Percentiles rank a stretch among this genome's conserved stretches.
These are phyloP conservation scores for Sturnus vulgaris DNA, from an alignment of 2,113 vertebrate genomes.

Conservation along the genomic window DNA sequence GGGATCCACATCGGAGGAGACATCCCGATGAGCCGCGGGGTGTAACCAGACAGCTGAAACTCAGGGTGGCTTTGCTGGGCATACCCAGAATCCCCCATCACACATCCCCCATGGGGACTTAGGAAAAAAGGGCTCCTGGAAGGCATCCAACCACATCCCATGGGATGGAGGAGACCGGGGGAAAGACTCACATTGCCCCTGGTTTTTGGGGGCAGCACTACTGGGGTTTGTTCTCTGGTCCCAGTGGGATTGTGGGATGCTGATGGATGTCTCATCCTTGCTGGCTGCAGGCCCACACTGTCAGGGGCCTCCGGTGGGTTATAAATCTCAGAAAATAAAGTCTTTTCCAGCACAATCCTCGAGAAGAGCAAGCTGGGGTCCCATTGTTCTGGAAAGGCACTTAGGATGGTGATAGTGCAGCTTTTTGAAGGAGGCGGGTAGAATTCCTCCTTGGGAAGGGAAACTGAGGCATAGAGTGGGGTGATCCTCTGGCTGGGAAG, in stretches of 20 bases:
- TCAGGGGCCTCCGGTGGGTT: background rate
- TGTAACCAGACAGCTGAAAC: background rate
- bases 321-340: background rate
- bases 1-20: background rate
- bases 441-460: background rate
- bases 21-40: accelerated
- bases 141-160: background rate
- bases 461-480: background rate
- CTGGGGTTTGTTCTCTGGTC: background rate
- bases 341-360: background rate
- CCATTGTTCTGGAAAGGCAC: accelerated
- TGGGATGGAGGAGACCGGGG: background rate
- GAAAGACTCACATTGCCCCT: accelerated
- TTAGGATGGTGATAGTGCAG: accelerated
- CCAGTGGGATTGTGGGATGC: accelerated
- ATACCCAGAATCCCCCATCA: accelerated
- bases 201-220: accelerated
- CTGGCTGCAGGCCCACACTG: background rate
- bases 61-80: accelerated
- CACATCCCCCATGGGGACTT: background rate
- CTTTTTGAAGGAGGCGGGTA: background rate
- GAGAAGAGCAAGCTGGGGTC: background rate
- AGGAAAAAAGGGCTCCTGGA: background rate
- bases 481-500: background rate
- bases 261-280: accelerated